These are phyloP conservation scores for Euglossa dilemma DNA, from an alignment of 1,140 invertebrate species.

Conservation along the genomic window DNA sequence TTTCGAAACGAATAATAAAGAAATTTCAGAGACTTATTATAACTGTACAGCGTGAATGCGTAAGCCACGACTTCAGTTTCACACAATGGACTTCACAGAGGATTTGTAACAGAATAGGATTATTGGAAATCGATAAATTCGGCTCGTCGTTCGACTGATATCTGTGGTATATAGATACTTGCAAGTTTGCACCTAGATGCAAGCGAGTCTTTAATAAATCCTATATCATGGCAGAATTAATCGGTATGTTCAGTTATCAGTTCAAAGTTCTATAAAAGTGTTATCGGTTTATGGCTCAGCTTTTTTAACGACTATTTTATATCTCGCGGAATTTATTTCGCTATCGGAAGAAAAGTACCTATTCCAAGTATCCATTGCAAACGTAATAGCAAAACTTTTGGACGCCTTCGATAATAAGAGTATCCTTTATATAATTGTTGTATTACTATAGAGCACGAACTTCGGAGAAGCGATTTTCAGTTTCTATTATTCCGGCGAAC, in stretches of 20 bases:
- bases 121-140: conserved; percentile 39
- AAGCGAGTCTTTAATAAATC: conserved; percentile 23
- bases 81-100: conserved; percentile 17
- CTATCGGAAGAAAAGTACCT: too few species aligned
- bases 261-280: neutral
- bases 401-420: too few species aligned
- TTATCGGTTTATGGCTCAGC: neutral
- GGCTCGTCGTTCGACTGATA: conserved; percentile 15
- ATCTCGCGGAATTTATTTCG: too few species aligned
- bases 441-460: too few species aligned
- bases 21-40: neutral
- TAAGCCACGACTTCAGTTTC: conserved; percentile 1
- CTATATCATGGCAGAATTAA: conserved; percentile 12
- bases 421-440: too few species aligned
- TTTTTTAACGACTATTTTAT: neutral
- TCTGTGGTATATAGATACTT: conserved; percentile 33
- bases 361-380: too few species aligned
- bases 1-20: neutral
- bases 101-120: conserved; percentile 26
- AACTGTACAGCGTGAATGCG: neutral
- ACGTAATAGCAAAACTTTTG: too few species aligned
- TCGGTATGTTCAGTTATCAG: neutral
- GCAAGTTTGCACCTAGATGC: conserved; percentile 28
- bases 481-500: too few species aligned
- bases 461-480: too few species aligned